These are phyloP conservation scores for Sclerurus mexicanus DNA, from an alignment of 2,113 vertebrate species.

Conservation along the genomic window DNA sequence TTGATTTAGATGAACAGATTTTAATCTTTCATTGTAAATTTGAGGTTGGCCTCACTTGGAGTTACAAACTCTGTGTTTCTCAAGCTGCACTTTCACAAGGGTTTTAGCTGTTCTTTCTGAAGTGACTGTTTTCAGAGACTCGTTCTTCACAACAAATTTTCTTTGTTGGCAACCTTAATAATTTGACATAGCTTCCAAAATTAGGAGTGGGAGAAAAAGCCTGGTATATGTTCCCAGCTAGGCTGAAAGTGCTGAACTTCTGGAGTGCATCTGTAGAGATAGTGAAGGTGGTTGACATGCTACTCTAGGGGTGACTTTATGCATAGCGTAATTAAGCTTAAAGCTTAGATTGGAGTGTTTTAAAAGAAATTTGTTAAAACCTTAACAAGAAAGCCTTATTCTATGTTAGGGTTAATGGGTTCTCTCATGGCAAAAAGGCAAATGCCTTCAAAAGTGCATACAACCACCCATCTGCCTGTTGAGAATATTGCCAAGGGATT, in stretches of 20 bases:
- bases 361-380: background rate
- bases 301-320: background rate
- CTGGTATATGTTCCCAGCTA: background rate
- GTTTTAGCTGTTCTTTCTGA: background rate
- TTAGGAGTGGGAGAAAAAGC: background rate
- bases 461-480: background rate
- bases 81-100: background rate
- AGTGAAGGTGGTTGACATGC: background rate
- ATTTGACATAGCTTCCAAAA: background rate
- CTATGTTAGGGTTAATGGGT: background rate
- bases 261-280: background rate
- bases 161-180: background rate
- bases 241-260: background rate
- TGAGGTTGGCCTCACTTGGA: background rate
- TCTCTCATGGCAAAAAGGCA: background rate
- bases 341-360: background rate
- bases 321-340: background rate
- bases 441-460: background rate
- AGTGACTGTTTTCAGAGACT: background rate
- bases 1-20: background rate
- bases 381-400: too few species aligned
- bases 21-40: constrained; percentile 19
- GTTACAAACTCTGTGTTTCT: background rate
- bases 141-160: background rate
- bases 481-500: background rate